Conservation (phyloP, 2,888 invertebrate genomes). For the Trachelus tabidus region DNA sequence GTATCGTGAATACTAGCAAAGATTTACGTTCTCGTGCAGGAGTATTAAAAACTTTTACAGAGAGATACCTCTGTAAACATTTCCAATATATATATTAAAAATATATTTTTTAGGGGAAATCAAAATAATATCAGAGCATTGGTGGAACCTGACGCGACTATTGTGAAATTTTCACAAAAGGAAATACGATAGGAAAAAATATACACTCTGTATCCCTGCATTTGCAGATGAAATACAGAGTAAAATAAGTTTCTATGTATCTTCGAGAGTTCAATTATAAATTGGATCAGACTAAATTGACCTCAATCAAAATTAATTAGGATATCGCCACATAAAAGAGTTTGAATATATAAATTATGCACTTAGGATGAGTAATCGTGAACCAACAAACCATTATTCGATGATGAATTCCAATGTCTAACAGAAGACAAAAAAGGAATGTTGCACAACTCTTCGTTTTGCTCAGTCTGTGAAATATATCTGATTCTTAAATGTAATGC, state of each 20-base stretch:
- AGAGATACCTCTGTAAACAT: not conserved
- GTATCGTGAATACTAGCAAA: not conserved
- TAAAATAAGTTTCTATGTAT: not conserved
- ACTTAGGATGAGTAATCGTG: not conserved
- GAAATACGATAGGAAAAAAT: not conserved
- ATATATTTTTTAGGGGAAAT: not conserved
- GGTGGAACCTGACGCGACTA: not conserved
- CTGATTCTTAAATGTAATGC: not conserved
- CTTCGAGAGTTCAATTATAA: not conserved
- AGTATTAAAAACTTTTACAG: not conserved
- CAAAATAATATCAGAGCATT: not conserved
- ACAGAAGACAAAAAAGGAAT: not conserved
- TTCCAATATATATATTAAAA: not conserved
- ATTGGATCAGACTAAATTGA: not conserved
- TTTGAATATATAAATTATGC: too few relatives aligned
- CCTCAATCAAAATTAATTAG: not conserved
- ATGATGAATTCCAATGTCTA: not conserved
- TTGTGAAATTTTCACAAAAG: not conserved
- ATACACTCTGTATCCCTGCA: not conserved
- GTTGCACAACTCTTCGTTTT: not conserved
- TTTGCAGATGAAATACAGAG: not conserved
- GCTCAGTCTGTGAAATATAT: slow-evolving; percentile 1
- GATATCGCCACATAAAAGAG: too few relatives aligned
- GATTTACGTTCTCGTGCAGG: not conserved
- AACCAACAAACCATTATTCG: not conserved